A percentile compares a stretch with the other conserved stretches of the same genome.
These are phyloP conservation scores for Drosophila rhopaloa DNA, from an alignment of 1,140 invertebrate species.

Conservation along the genomic window DNA sequence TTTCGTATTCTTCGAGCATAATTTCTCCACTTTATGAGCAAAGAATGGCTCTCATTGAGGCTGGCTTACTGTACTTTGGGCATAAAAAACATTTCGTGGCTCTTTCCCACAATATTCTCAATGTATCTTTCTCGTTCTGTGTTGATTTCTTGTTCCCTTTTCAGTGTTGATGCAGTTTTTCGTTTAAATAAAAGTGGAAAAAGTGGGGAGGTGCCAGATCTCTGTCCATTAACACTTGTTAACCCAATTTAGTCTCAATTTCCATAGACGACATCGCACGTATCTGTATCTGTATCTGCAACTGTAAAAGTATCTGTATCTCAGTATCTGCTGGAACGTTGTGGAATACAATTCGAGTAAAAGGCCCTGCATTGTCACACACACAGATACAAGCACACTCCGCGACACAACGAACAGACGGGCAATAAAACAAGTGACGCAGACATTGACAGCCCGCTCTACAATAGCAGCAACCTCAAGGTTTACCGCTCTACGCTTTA, in stretches of 20 bases:
- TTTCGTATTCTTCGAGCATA: background rate
- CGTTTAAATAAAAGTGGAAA: slow-evolving; percentile 16
- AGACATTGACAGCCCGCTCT: slow-evolving; percentile 55
- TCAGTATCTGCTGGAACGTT: slow-evolving; percentile 24
- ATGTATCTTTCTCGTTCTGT: background rate
- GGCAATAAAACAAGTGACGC: slow-evolving; percentile 69
- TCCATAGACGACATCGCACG: slow-evolving; percentile 66
- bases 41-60: background rate
- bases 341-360: slow-evolving; percentile 48
- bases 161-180: slow-evolving; percentile 58
- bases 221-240: slow-evolving; percentile 82
- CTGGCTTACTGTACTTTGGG: background rate
- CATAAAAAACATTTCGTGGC: background rate
- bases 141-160: slow-evolving; percentile 12
- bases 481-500: slow-evolving; percentile 47
- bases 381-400: slow-evolving; percentile 13
- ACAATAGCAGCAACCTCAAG: slow-evolving; percentile 59
- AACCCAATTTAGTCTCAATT: slow-evolving; percentile 82
- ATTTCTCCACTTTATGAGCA: background rate
- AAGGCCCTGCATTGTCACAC: slow-evolving; percentile 75
- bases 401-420: slow-evolving; percentile 37
- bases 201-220: slow-evolving; percentile 32
- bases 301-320: slow-evolving; percentile 12
- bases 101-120: background rate
- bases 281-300: slow-evolving; percentile 22